Base-by-base conservation (phyloP, 2,797 vertebrate genomes). In the Halcyon chelicuti region DNA sequence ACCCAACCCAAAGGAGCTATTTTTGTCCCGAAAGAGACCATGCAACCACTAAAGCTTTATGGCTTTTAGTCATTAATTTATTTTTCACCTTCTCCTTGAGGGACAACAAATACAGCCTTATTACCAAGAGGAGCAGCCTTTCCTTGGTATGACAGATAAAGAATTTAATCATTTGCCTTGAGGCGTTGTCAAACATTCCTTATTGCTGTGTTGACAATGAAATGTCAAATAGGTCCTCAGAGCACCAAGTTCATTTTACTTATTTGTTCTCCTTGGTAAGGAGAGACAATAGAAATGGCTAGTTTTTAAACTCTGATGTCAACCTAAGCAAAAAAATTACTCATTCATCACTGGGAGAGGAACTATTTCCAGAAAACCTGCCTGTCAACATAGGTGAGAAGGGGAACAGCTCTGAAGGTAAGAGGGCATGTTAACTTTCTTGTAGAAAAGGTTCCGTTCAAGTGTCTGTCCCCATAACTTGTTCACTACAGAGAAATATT, bases 61-160 rank as follows among this genome's bases (percentile, higher is more conserved):
- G 52, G 44, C 52, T 95, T 92, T 47, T 81, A 76, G 35, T 88
- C 21, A 49, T 66, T 20, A 84, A 84, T 88, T 96, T 90, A 63
- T 90, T 93, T 95, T 94, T 90, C 71, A 82, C 77, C 33, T 94
- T 86, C 42, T 93, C 39, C 68, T 96, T 92, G 52, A 84, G 55
- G 70, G 40, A 60, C 70, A 88, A 66, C 73, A 94, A 84, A 91
- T 93, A 88, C 1, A 90, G 29, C 55, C 73, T 55, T 90, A 86
- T 79, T 86, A 93, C 70, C 76, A 88, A 74, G 82, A 90, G 90
- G 5, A 90, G 37, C 62, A 90, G 79, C 63, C 44, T 93, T 91
- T 88, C 35, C 74, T 91, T 82, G 60, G 57, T 93, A 67, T 90
- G 90, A 79, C 88, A 92, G 90, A 86, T 57, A 90, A 94, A 76